phyloP scores from a whole-genome alignment of 1,140 invertebrate genomes.

The Steinernema feltiae region DNA sequence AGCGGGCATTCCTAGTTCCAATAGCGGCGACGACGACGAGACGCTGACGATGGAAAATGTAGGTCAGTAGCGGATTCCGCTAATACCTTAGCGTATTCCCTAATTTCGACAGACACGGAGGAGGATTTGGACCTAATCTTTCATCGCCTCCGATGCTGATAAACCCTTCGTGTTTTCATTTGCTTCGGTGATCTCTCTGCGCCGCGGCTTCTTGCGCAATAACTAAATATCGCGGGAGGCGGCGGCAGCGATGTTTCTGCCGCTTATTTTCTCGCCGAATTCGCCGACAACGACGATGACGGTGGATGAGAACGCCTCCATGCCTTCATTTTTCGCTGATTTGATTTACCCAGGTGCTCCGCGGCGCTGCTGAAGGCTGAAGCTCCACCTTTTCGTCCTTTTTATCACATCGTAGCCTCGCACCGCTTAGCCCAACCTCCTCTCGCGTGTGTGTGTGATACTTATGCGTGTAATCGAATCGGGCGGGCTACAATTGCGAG shows the following conservation, averaged over 20 bases:
- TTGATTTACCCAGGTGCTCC: not conserved
- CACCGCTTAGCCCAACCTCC: not conserved
- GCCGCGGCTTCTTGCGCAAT: not conserved
- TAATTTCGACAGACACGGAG: not conserved
- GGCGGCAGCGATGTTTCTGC: not conserved
- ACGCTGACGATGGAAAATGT: too few relatives aligned
- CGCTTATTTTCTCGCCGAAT: not conserved
- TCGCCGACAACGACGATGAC: too few relatives aligned
- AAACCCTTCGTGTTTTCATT: not conserved
- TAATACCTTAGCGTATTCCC: not conserved
- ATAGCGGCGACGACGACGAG: too few relatives aligned
- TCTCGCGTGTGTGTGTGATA: too few relatives aligned
- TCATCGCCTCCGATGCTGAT: not conserved
- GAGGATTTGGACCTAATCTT: not conserved
- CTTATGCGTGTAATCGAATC: conserved; percentile 13
- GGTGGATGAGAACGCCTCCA: not conserved
- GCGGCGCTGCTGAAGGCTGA: too few relatives aligned
- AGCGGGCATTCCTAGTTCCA: not conserved
- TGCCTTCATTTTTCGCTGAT: not conserved
- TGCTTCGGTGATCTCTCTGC: not conserved
- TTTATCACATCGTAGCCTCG: not conserved
- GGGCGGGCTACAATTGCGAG: conserved; percentile 3
- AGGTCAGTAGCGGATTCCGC: not conserved
- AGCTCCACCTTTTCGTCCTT: not conserved
- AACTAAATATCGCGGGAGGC: too few relatives aligned